Conservation (phyloP, 2,888 invertebrate genomes). For the Agelastica alni region DNA sequence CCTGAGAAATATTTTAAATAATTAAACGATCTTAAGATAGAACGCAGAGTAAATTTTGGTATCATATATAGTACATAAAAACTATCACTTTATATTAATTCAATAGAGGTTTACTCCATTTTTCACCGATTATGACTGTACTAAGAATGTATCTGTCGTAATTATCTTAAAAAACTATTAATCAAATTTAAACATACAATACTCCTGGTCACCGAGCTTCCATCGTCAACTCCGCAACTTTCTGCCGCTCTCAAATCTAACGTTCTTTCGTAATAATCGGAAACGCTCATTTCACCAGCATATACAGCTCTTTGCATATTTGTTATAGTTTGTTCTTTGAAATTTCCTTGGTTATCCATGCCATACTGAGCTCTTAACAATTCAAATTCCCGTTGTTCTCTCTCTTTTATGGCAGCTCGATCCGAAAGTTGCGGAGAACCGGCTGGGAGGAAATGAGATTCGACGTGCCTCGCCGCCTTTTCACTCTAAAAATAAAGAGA, state of each 20-base stretch:
- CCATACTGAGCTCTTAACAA: constrained; percentile 82
- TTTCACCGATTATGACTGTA: too few relatives aligned
- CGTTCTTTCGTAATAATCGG: constrained; percentile 83
- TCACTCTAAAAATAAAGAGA: constrained; percentile 47
- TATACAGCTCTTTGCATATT: constrained; percentile 83
- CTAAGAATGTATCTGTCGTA: too few relatives aligned
- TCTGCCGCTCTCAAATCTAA: constrained; percentile 76
- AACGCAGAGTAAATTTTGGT: too few relatives aligned
- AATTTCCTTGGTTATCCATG: constrained; percentile 82
- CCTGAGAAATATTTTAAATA: too few relatives aligned
- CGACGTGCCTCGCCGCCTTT: constrained; percentile 82
- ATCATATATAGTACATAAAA: too few relatives aligned
- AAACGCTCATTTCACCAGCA: constrained; percentile 82
- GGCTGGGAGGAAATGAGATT: constrained; percentile 77
- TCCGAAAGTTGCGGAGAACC: constrained; percentile 58
- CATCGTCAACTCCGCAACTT: constrained; percentile 79
- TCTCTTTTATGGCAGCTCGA: constrained; percentile 70
- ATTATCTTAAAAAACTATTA: too few relatives aligned
- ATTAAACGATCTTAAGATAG: too few relatives aligned
- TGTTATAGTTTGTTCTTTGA: constrained; percentile 75
- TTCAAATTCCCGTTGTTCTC: constrained; percentile 82
- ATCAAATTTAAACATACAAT: constrained; percentile 45
- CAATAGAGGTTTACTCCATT: too few relatives aligned
- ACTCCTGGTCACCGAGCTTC: constrained; percentile 81
- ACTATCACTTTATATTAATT: too few relatives aligned